phyloP scores from a whole-genome alignment of 1,140 invertebrate genomes.

The Dendroctonus ponderosae region DNA sequence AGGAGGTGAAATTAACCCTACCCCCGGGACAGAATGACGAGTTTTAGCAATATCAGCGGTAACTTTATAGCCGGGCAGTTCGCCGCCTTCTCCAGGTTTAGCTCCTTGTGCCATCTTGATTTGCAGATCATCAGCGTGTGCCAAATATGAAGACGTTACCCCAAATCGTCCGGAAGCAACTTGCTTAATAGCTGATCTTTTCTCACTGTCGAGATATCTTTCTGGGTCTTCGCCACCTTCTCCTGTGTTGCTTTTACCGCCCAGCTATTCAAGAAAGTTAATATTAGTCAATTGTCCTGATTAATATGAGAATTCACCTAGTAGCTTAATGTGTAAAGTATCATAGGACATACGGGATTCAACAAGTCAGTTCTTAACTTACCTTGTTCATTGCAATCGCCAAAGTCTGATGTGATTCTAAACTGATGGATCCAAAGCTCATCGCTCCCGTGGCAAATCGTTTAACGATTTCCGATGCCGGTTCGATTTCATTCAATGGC shows the following conservation, averaged over 20 bases:
- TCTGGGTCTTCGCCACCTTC: conserved; percentile 91
- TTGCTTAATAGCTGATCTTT: conserved; percentile 81
- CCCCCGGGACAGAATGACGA: conserved; percentile 92
- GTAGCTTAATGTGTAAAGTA: too few relatives aligned
- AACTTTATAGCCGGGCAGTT: conserved; percentile 80
- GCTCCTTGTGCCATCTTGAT: conserved; percentile 99
- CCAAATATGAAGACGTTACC: conserved; percentile 94
- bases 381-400: conserved; percentile 95
- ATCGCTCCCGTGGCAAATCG: conserved; percentile 70
- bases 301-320: too few relatives aligned
- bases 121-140: conserved; percentile 94
- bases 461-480: conserved; percentile 94
- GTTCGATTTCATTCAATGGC: conserved; percentile 84
- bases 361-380: neutral
- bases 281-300: too few relatives aligned
- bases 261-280: conserved; percentile 7
- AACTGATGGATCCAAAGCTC: conserved; percentile 90
- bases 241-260: conserved; percentile 89
- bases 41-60: conserved; percentile 94
- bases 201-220: conserved; percentile 73
- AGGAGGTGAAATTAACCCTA: conserved; percentile 97
- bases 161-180: conserved; percentile 98
- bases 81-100: conserved; percentile 94
- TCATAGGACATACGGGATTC: too few relatives aligned
- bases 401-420: conserved; percentile 92